Evolutionary conservation across 2,888 invertebrate genomes (phyloP).

Genomic region (Tipula vernalis): DNA sequence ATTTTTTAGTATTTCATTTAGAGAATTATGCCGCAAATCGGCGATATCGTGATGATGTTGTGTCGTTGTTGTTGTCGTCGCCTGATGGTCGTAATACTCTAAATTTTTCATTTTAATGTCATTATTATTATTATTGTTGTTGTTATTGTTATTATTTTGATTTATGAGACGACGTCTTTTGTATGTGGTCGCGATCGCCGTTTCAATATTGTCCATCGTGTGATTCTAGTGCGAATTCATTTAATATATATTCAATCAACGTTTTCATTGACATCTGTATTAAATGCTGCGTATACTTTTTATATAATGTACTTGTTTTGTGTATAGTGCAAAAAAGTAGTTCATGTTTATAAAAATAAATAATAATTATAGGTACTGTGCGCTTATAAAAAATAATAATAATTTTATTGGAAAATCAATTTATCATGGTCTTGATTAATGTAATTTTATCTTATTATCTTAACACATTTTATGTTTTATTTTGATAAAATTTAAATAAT

Average conservation of each 20-base stretch:
- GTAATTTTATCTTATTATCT: not conserved
- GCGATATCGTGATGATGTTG: not conserved
- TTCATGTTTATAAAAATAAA: not conserved
- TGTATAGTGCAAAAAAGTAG: not conserved
- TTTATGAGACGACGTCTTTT: conserved; percentile 7
- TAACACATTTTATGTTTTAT: not conserved
- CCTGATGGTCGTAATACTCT: not conserved
- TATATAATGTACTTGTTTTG: not conserved
- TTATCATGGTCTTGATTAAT: not conserved
- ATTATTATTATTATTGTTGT: not conserved
- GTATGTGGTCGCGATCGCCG: not conserved
- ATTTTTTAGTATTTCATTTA: not conserved
- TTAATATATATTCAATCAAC: not conserved
- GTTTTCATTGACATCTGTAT: not conserved
- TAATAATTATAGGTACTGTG: not conserved
- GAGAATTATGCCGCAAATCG: not conserved
- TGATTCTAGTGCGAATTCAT: not conserved
- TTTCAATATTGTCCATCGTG: not conserved
- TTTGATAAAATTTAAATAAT: not conserved
- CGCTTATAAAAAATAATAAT: not conserved
- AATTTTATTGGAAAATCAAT: not conserved
- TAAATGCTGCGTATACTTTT: not conserved
- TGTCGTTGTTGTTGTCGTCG: not conserved
- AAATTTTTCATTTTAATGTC: not conserved
- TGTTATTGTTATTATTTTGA: not conserved